Percentiles rank a stretch among this genome's conserved stretches.
These are phyloP conservation scores for Tadarida brasiliensis DNA, from an alignment of 2,797 vertebrate genomes.

Conservation along the genomic window DNA sequence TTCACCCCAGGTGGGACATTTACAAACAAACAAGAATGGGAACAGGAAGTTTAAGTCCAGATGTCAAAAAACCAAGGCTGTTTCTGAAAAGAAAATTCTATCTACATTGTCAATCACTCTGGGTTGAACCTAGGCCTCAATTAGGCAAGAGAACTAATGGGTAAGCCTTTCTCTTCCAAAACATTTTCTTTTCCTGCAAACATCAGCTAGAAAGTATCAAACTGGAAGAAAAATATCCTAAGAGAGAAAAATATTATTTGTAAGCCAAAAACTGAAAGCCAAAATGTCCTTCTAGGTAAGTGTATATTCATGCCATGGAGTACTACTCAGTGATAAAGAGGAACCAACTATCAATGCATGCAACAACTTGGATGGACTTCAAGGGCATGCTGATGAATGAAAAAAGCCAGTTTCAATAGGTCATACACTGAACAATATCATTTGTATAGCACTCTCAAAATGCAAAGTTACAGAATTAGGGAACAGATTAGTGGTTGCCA, in stretches of 20 bases:
- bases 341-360: not conserved
- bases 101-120: not conserved
- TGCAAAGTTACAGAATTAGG: not conserved
- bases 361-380: not conserved
- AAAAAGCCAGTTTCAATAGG: not conserved
- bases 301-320: not conserved
- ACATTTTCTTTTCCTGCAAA: not conserved
- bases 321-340: not conserved
- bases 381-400: not conserved
- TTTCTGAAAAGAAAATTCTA: conserved; percentile 24
- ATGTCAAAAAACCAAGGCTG: not conserved
- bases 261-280: not conserved
- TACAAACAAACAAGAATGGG: conserved; percentile 44
- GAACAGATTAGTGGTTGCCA: not conserved
- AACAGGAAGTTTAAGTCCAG: conserved; percentile 20
- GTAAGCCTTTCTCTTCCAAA: not conserved
- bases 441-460: not conserved
- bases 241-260: conserved; percentile 8
- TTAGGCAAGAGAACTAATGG: not conserved
- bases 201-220: not conserved
- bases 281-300: not conserved
- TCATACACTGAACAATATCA: not conserved
- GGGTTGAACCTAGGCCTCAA: not conserved
- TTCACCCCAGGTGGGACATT: not conserved
- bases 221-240: not conserved